A percentile compares a stretch with the other conserved stretches of the same genome.
These are phyloP conservation scores for Barbus barbus DNA, from an alignment of 2,113 vertebrate species.

Conservation along the genomic window DNA sequence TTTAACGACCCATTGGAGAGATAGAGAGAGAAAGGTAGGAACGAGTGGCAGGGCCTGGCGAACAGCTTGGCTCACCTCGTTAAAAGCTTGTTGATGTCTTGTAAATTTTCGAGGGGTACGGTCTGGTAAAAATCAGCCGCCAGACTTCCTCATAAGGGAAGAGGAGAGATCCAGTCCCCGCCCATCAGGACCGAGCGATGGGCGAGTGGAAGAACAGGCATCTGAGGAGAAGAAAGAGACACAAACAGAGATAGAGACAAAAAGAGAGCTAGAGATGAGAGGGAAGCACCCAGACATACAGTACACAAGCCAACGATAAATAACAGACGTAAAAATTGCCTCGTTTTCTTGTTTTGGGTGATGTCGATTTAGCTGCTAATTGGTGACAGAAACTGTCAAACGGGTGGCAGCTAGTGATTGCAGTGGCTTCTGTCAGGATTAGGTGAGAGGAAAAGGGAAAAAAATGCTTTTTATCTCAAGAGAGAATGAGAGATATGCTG, in stretches of 20 bases:
- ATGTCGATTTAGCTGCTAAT: conserved; percentile 99
- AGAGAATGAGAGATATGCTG: conserved; percentile 82
- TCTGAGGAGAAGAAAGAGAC: conserved; percentile 37
- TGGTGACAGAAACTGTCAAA: conserved; percentile 99
- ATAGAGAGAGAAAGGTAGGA: conserved; percentile 43
- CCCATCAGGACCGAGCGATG: conserved; percentile 82
- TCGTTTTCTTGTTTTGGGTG: conserved; percentile 86
- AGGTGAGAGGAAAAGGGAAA: conserved; percentile 79
- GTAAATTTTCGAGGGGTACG: conserved; percentile 65
- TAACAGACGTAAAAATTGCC: conserved; percentile 79
- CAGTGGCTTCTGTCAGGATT: conserved; percentile 88
- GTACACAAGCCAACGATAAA: conserved; percentile 64
- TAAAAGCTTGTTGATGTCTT: conserved; percentile 72
- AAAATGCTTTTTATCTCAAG: conserved; percentile 81
- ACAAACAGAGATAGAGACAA: conserved; percentile 38
- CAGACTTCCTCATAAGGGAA: conserved; percentile 87
- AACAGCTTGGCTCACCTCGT: conserved; percentile 75
- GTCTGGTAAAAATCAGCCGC: conserved; percentile 82
- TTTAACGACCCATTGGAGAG: conserved; percentile 88
- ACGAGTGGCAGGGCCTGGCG: conserved; percentile 51
- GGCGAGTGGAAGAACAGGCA: conserved; percentile 59
- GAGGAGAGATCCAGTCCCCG: conserved; percentile 86
- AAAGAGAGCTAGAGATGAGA: conserved; percentile 58
- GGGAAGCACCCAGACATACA: conserved; percentile 65
- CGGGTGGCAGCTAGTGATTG: conserved; percentile 92